Base-by-base conservation (phyloP, 2,113 vertebrate genomes). In the Crocuta crocuta region DNA sequence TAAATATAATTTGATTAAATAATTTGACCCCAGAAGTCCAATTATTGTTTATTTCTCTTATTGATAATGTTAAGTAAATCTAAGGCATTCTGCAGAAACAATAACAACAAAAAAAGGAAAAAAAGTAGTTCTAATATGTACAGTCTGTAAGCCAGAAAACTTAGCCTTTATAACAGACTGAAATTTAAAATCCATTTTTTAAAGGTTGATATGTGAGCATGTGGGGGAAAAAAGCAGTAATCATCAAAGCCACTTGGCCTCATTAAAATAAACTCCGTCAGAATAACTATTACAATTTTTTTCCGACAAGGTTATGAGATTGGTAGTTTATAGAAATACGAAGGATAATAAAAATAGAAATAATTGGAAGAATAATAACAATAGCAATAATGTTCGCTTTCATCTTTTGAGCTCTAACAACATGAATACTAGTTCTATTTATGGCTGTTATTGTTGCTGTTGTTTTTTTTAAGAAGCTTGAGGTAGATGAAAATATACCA, bases 191-290 rank as follows among this genome's bases (percentile, higher is more conserved):
- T 74, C 13, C 5, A 50, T 53, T 92, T 78, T 61, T 89, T 65
- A 76, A 87, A 85, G 11, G 3, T 66, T 88, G 68, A 71, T 71
- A 71, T n/a, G 9, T 68, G 9, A 83, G 35, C 45, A 83, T 21
- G 0, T 93, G 45, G 15, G 35, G 63, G 48, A 55, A 84, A 33
- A 39, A 91, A 85, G 28, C 10, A 92, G 43, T 48, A 16, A 91
- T 58, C 21, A 89, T 58, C 76, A 73, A 88, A 70, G 68, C 17
- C 15, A 71, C 7, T 76, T 80, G 63, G 2, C 11, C 66, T 97
- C 65, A 33, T 90, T 91, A 81, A 86, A 96, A 92, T 65, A 96
- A 82, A 15, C 73, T 53, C 63, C 65, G 1, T 74, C 90, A 76
- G 43, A 95, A 65, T 81, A 84, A 80, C 11, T 76, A 63, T 7